Evolutionary conservation across 23 tunicate species (phyloP), one percentile per base, ranked within the genome.

Genomic region (Ascidia mentula): DNA sequence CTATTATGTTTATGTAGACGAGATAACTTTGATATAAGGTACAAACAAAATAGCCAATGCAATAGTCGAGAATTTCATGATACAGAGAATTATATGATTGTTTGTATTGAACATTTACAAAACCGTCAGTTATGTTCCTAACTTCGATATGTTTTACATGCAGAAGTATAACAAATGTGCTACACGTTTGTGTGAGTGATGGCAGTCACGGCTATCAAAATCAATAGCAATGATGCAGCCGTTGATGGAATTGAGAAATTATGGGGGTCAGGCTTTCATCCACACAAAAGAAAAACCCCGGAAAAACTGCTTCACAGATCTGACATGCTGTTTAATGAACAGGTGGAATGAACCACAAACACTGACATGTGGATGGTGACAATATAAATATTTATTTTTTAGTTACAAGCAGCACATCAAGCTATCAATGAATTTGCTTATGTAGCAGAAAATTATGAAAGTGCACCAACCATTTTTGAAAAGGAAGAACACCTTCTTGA

Each of bases 201-300:
- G n/a, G n/a, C n/a, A n/a, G n/a, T n/a, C n/a, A n/a, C n/a, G n/a
- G n/a, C n/a, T n/a, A n/a, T n/a, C n/a, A n/a, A n/a, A n/a, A n/a
- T n/a, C n/a, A n/a, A n/a, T n/a, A n/a, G n/a, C n/a, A n/a, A 53
- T 53, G 2, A 6, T 6, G 2, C 22, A 53, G 65, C 65, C 24
- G 24, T 53, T 26, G 24, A 53, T 3, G 65, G 65, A 9, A 70
- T 77, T 35, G 69, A 32, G 3, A 37, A 77, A 70, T 32, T 82
- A 15, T 85, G 89, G 89, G 89, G 89, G 8, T 77, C 89, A 13
- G 89, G 89, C 33, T 24, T 34, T 40, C 46, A 40, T 34, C n/a
- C 46, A 69, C 17, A 37, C 2, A 31, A 9, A 18, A 65, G 34
- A 46, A 85, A 77, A 38, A 72, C 69, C 32, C 72, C 89, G 36